phyloP scores from a whole-genome alignment of 2,113 vertebrate genomes.

The Sebastes fasciatus region DNA sequence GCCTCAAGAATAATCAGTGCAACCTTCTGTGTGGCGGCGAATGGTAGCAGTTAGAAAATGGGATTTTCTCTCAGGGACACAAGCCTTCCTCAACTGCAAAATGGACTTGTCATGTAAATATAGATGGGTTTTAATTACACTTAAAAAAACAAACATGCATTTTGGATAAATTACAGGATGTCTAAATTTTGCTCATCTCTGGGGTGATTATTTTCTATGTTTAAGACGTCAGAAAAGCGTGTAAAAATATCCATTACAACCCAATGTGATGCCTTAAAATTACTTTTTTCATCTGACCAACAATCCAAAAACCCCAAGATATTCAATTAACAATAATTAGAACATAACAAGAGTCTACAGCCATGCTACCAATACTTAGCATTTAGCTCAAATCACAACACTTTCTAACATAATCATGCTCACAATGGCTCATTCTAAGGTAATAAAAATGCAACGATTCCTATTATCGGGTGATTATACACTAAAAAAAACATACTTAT shows the following conservation, averaged over 20 bases:
- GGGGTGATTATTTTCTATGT: not conserved
- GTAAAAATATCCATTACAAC: not conserved
- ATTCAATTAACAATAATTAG: not conserved
- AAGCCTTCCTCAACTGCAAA: constrained; percentile 4
- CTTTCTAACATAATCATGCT: too few relatives aligned
- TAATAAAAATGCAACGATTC: too few relatives aligned
- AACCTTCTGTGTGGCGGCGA: not conserved
- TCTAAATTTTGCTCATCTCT: not conserved
- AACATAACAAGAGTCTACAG: not conserved
- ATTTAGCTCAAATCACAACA: too few relatives aligned
- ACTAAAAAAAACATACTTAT: too few relatives aligned
- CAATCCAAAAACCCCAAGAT: not conserved
- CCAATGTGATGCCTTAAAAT: not conserved
- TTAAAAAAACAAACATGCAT: constrained; percentile 4
- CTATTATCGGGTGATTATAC: too few relatives aligned
- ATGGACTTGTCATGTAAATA: constrained; percentile 30
- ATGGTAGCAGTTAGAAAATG: constrained; percentile 25
- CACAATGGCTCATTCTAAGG: too few relatives aligned
- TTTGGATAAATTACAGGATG: not conserved
- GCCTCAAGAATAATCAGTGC: constrained; percentile 29
- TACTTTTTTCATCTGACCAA: too few relatives aligned
- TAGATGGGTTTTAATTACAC: constrained; percentile 12
- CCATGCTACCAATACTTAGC: too few relatives aligned
- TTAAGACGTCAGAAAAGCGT: not conserved
- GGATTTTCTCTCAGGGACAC: constrained; percentile 24